phyloP scores from a whole-genome alignment of 2,888 invertebrate species.

The Allacma fusca region DNA sequence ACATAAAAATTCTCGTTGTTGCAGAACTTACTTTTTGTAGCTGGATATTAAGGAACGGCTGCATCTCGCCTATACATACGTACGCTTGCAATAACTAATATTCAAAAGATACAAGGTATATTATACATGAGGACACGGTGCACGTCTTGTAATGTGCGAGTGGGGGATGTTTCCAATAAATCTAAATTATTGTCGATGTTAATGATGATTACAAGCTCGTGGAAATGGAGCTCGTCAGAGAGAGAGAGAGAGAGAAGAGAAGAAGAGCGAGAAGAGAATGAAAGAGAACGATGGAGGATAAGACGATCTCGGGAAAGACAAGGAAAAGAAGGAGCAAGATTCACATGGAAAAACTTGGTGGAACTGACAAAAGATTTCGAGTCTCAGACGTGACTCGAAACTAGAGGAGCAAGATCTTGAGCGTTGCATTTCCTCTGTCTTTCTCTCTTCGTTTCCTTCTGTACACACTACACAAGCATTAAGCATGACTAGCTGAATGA shows the following conservation, averaged over 20 bases:
- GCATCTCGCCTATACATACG: neutral
- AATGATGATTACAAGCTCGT: conserved; percentile 44
- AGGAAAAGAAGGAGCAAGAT: conserved; percentile 20
- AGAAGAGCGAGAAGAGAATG: conserved; percentile 12
- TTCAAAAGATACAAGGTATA: conserved; percentile 12
- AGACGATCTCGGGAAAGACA: conserved; percentile 18
- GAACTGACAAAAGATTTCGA: conserved; percentile 43
- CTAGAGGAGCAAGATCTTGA: conserved; percentile 19
- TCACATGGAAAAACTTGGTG: conserved; percentile 21
- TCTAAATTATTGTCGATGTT: conserved; percentile 44
- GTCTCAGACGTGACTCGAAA: conserved; percentile 33
- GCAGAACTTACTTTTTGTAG: too few relatives aligned
- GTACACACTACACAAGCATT: neutral
- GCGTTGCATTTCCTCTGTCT: conserved; percentile 3
- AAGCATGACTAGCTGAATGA: neutral
- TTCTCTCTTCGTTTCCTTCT: conserved; percentile 1
- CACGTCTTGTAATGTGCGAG: conserved; percentile 22
- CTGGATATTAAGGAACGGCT: too few relatives aligned
- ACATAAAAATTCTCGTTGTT: neutral
- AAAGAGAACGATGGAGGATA: conserved; percentile 13
- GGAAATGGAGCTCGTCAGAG: conserved; percentile 35
- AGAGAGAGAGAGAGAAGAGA: neutral
- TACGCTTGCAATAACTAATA: conserved; percentile 14
- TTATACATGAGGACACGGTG: neutral
- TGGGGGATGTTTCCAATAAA: conserved; percentile 37